phyloP scores from a whole-genome alignment of 2,113 vertebrate species.

The Oostethus manadensis region DNA sequence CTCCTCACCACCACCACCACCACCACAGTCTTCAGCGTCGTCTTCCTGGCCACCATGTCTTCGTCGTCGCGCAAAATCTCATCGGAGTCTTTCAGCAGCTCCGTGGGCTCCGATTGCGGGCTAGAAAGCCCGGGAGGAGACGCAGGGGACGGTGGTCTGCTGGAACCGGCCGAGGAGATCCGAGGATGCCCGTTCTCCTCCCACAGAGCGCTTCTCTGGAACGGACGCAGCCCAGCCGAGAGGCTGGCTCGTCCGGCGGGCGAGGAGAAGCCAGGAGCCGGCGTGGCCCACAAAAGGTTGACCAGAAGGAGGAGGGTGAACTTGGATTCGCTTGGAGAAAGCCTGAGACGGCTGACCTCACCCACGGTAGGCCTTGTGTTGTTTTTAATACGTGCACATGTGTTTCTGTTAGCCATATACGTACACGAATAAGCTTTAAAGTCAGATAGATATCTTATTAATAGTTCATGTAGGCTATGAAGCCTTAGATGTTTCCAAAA shows the following conservation, averaged over 20 bases:
- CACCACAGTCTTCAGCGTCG: conserved; percentile 32
- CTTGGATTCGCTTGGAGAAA: conserved; percentile 93
- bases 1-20: conserved; percentile 18
- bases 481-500: too few species aligned
- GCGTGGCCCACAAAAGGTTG: conserved; percentile 70
- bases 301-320: conserved; percentile 87
- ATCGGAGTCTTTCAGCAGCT: conserved; percentile 94
- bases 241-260: conserved; percentile 60
- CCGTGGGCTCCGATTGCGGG: conserved; percentile 84
- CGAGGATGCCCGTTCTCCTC: conserved; percentile 67
- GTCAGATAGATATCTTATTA: too few species aligned
- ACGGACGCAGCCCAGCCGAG: conserved; percentile 81
- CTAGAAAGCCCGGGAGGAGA: conserved; percentile 82
- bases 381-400: neutral
- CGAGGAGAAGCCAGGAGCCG: conserved; percentile 51
- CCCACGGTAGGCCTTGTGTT: conserved; percentile 79
- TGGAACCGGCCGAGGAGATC: conserved; percentile 61
- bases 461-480: neutral
- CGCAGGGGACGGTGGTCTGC: conserved; percentile 62
- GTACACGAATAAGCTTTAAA: too few species aligned
- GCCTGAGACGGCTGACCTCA: conserved; percentile 86
- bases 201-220: conserved; percentile 77
- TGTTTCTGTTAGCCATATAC: too few species aligned
- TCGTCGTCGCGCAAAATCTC: conserved; percentile 91
- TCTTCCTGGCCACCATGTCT: conserved; percentile 76